Conservation (phyloP, 2,888 invertebrate genomes). For the Hirudinaria manillensis region DNA sequence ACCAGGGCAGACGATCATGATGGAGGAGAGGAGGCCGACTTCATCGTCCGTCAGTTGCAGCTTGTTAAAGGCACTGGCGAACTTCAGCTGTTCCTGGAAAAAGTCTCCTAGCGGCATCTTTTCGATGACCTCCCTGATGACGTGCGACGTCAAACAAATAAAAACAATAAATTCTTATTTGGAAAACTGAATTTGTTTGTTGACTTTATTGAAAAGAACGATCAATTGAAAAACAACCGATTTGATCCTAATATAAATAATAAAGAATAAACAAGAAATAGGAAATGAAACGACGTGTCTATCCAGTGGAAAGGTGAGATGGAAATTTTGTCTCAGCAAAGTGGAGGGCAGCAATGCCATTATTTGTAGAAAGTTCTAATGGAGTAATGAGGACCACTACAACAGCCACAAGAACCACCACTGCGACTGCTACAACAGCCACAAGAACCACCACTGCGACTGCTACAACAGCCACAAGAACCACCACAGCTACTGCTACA, state of each 20-base stretch:
- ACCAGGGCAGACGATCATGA: constrained; percentile 52
- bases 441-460: background rate
- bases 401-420: background rate
- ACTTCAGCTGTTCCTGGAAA: constrained; percentile 50
- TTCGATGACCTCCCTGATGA: constrained; percentile 21
- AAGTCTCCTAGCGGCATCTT: constrained; percentile 35
- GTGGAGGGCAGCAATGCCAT: too few species aligned
- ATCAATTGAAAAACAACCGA: too few species aligned
- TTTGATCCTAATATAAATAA: background rate
- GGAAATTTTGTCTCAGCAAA: too few species aligned
- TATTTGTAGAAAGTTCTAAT: too few species aligned
- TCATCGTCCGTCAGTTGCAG: constrained; percentile 49
- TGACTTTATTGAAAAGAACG: too few species aligned
- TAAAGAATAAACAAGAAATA: too few species aligned
- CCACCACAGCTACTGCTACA: background rate
- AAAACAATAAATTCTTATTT: background rate
- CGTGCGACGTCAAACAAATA: background rate
- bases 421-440: background rate
- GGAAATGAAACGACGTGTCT: too few species aligned
- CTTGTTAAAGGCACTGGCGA: constrained; percentile 47
- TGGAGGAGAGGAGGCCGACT: constrained; percentile 49
- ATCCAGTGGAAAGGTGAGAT: too few species aligned
- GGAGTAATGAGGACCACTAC: too few species aligned
- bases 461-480: background rate
- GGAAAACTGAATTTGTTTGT: too few species aligned